Base-by-base conservation (phyloP, 2,797 vertebrate genomes). In the Todus mexicanus region DNA sequence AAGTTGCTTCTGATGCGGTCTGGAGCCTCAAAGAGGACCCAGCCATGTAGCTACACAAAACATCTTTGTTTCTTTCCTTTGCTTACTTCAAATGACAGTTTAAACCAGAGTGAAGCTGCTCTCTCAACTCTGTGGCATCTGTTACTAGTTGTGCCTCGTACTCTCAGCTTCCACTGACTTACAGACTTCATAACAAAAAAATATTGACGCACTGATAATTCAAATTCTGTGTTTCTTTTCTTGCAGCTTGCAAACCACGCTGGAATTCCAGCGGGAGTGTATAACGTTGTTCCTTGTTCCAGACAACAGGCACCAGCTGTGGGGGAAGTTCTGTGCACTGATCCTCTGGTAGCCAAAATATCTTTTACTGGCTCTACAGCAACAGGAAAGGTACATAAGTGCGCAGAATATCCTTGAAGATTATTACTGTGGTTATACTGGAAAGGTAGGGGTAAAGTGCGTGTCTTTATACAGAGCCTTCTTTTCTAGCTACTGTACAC, bases 281-380 rank as follows among this genome's bases (percentile, higher is more conserved):
- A 99, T 73, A 99, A 99, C 4, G 99, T 99, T 64, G 97, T 99
- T 23, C 99, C 99, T 10, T 99, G 99, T 95, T 99, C 99, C 89
- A 97, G 98, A 91, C 94, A 98, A 65, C 98, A 97, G 85, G 95
- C 98, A 6, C 96, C 98, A 19, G 95, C 98, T 9, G 98, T 99
- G 3, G 99, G 99, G 5, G 97, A 98, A 61, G 97, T 98, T 18
- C 97, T 99, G 19, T 99, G 99, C 93, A 99, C 98, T 9, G 98
- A 99, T 95, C 98, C 98, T 0, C 96, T 99, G 33, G 99, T 99
- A 70, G 97, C 98, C 43, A 99, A 99, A 95, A 97, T 99, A 96
- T 99, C 99, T 95, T 99, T 99, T 95, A 99, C 99, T 2, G 99
- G 99, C 53, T 99, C 99, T 48, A 99, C 99, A 2, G 98, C 98